Evolutionary conservation across 64 coral and sea anemone species (phyloP), one percentile per base, ranked within the genome.

Genomic region (Stichodactyla mertensii): DNA sequence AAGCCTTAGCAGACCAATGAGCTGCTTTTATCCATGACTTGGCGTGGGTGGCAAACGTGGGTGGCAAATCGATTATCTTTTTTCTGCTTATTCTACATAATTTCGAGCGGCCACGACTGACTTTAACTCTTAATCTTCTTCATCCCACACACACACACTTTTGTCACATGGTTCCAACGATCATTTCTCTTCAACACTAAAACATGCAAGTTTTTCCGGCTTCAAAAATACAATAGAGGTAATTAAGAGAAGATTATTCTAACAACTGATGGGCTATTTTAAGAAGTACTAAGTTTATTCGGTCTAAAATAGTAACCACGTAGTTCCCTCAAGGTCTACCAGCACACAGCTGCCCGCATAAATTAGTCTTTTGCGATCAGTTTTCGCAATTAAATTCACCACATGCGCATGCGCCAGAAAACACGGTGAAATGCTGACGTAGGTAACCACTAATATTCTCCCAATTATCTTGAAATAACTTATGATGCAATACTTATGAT

Each of bases 61-160:
- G 78, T 53, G 78, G 36, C 19, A 52, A 81, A 81, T 81, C 78
- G 51, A 81, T 81, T 55, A 81, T 0, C 7, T 52, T 81, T 81
- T 81, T 79, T 27, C 31, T 81, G 78, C 78, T 81, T 81, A 81
- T 55, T 81, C 52, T 52, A 54, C 78, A 55, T 55, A 81, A 81
- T 53, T 79, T 81, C 78, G n/a, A 53, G 45, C 78, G 54, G 53
- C 51, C 14, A 53, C 16, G 36, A 55, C 16, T 55, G 78, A 81
- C 78, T 81, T 81, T 81, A 20, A 81, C 7, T 81, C 55, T 54
- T 71, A 71, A 74, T 74, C 27, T 74, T 74, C 24, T 9, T 27
- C 69, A 23, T 74, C 69, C 69, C 69, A 74, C 69, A 28, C 69
- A 74, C 69, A 74, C 24, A 27, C 69, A 74, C 2, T 27, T 74